Base-by-base conservation (phyloP, 2,113 vertebrate genomes). In the Equus przewalskii region DNA sequence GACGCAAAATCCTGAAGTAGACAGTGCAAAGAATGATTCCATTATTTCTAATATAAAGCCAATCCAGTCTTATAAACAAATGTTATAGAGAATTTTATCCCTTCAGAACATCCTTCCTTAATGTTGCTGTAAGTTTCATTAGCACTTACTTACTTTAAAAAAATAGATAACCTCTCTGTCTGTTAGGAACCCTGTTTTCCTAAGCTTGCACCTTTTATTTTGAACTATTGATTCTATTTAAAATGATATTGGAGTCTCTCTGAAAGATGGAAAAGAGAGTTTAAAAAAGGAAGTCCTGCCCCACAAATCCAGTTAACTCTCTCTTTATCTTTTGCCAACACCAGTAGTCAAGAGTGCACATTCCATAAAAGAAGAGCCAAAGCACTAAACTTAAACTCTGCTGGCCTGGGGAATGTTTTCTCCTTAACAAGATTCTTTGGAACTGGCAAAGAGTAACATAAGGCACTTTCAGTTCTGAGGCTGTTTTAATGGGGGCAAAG, bases 151-250 rank as follows among this genome's bases (percentile, higher is more conserved):
- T 36, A 51, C 41, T 80, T 92, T 46, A n/a, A 41, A 78, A 78
- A 92, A 92, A 49, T 33, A 91, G 13, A 28, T 73, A 84, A 73
- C 19, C 58, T 90, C 56, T 95, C 69, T 95, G 54, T 82, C 67
- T 18, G 36, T 69, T 88, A 95, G n/a, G 14, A 89, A 79, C 21
- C 10, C 54, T 86, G 46, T 81, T 92, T 89, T 83, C 46, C 69
- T 78, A 95, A 95, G 41, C 30, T 62, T 69, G 56, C 16, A 56
- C 49, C 44, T 96, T 92, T 56, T 94, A 86, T 81, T 89, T 88
- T 96, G 67, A 97, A 96, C 8, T 79, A 56, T 41, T 96, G 78
- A 69, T 73, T 87, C 73, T 36, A 44, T 70, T 90, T 80, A 89
- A 92, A 95, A 62, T 97, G 60, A 86, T 82, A 89, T 18, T 85